Evolutionary conservation across 2,797 vertebrate genomes (phyloP).

Genomic region (Mareca penelope): DNA sequence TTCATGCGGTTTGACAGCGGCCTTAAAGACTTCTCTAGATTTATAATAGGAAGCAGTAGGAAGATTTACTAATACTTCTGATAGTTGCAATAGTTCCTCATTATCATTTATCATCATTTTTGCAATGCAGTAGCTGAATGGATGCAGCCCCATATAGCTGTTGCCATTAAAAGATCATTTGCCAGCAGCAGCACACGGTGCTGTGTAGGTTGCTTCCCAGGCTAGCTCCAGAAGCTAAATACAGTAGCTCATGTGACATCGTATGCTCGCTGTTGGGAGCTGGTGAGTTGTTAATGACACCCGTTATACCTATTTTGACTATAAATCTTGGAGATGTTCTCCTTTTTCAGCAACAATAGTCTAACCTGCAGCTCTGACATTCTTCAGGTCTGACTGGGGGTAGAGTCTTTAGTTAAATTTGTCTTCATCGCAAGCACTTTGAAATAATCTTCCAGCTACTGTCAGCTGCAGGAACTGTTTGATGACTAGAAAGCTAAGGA

Average conservation of each 20-base stretch:
- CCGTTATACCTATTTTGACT: background rate
- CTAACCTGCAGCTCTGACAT: slow-evolving; percentile 74
- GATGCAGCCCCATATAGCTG: slow-evolving; percentile 20
- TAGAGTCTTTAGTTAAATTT: background rate
- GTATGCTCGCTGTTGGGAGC: background rate
- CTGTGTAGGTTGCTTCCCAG: slow-evolving; percentile 36
- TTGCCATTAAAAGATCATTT: slow-evolving; percentile 67
- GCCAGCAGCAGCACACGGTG: slow-evolving; percentile 14
- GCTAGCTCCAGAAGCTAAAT: slow-evolving; percentile 24
- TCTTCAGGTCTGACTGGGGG: slow-evolving; percentile 58
- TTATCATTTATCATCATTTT: slow-evolving; percentile 57
- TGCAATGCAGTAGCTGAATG: slow-evolving; percentile 11
- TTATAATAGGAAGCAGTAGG: slow-evolving; percentile 29
- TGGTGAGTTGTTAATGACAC: slow-evolving; percentile 25
- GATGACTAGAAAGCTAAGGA: background rate
- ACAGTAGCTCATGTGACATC: background rate
- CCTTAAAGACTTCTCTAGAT: slow-evolving; percentile 2
- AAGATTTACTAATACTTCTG: slow-evolving; percentile 32
- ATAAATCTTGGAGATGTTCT: background rate
- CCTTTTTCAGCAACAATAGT: background rate
- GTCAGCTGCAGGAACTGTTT: background rate
- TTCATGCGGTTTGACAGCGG: background rate
- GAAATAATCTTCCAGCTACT: slow-evolving; percentile 51
- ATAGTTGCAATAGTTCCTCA: slow-evolving; percentile 46
- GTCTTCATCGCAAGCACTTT: background rate